Base-by-base conservation (phyloP, 2,797 vertebrate species). In the Molossus alvarezi region DNA sequence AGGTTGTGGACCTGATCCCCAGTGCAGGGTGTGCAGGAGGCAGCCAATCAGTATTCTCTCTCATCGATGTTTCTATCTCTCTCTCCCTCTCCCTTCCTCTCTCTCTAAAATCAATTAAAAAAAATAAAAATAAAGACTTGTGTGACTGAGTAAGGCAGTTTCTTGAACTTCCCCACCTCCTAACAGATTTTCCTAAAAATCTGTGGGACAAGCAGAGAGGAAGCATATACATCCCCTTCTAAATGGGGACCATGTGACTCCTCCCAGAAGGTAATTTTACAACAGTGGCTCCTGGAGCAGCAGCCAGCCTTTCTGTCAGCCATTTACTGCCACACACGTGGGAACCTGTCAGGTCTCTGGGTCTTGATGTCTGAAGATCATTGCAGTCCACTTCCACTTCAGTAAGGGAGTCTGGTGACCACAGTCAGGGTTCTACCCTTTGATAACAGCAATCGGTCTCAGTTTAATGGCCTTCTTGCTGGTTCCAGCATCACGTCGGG, bases 401-500 rank as follows among this genome's bases (percentile, higher is more conserved):
- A 96, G 65, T 53, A 91, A 96, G 25, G 69, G 0, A 0, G 18
- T 80, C 85, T 29, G 55, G 67, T 17, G 53, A 93, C 23, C 21
- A 51, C 2, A 27, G 60, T 82, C 0, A 9, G 72, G 6, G 53
- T 83, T 58, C 97, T 99, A 99, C 29, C 99, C 99, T 98, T 99
- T 99, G 93, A 99, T 99, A 75, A 99, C 99, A 17, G 99, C 99
- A 57, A 99, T 99, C 1, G 99, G 99, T 85, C 99, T 98, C 95
- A 99, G 98, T 97, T 99, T 99, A 97, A 99, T 99, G 81, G 99
- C 99, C 98, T 99, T 99, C 98, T 99, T 99, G 95, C 99, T 99
- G 98, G 99, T 99, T 13, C 99, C 99, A 5, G 99, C 99, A 60
- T 99, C 99, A 0, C 99, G 99, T 97, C 99, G n/a, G 20, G 99